Evolutionary conservation across 2,888 invertebrate species (phyloP), one percentile per base, ranked within the genome.

Genomic region (Pachycephus smyrnensis): DNA sequence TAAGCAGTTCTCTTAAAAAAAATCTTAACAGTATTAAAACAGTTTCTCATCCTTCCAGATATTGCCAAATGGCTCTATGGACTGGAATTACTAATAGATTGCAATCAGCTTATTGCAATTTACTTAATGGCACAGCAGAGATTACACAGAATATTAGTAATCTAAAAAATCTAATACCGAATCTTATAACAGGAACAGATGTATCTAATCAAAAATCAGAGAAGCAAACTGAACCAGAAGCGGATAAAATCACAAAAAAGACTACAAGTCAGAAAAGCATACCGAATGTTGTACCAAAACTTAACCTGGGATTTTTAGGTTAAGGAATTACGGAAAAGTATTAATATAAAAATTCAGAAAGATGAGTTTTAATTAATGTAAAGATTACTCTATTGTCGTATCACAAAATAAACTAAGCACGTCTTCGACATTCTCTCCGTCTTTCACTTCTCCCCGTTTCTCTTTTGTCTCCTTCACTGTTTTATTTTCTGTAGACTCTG

Each of bases 61-160:
- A 93, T 86, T 95, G 95, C 86, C 94, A 95, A 90, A 95, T 95
- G 93, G 95, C 94, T 11, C 88, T 95, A 11, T 95, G 95, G 95
- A 93, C 94, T 4, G 94, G 94, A 80, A 92, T 94, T 78, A 92
- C 92, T 0, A 93, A 95, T 77, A 90, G 94, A 81, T 87, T 95
- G 32, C 92, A 93, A 78, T 94, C 93, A 36, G 87, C 92, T 1
- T 86, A 93, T 3, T 95, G 95, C 85, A 89, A 79, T 73, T 32
- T 86, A 11, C 82, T 88, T 23, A 80, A 83, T 79, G 82, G 80
- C n/a, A 86, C 84, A 68, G n/a, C 84, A 11, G 80, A 85, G 75
- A 82, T 79, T 32, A 81, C 83, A 2, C 33, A 11, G 3, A 55
- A 55, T 55, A 55, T 55, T 23, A 23, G 55, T 9, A 55, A 55